Evolutionary conservation across 2,113 vertebrate genomes (phyloP), one percentile per base, ranked within the genome.

Genomic region (Poeciliopsis prolifica): DNA sequence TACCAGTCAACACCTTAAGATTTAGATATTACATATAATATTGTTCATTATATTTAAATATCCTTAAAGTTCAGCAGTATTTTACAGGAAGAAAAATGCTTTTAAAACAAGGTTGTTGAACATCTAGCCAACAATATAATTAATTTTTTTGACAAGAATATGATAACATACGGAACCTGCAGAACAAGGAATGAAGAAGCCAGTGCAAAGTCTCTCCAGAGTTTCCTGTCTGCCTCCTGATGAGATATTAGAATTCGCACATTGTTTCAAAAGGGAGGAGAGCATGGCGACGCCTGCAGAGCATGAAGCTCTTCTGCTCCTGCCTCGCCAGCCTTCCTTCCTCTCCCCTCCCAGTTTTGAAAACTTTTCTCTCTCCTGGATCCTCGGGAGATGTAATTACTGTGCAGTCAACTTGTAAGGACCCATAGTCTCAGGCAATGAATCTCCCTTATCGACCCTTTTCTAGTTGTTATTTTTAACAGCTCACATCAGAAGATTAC

Each of bases 351-450:
- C 35, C 80, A 77, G 80, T 78, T 82, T 80, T 48, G 77, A 90
- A 91, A 91, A 88, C 70, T 85, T 88, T 89, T 70, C 84, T 80
- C 76, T 42, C 14, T 80, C 75, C 77, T 84, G 85, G 86, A 92
- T 91, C 82, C 92, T 90, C 91, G 1, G 73, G 92, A 94, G 93
- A 94, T 91, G 89, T 89, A 91, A 94, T 94, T 94, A 95, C 88
- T 89, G 89, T 91, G 84, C 89, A 88, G 88, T 87, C 90, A 86
- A 87, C 89, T 91, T 91, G 89, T 91, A 86, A 90, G 88, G 88
- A 87, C 80, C 86, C 79, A 72, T 72, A 87, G 86, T 86, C 73
- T 75, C 83, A 6, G 89, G 88, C 86, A 90, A 89, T 79, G 80
- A 70, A 86, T 89, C 77, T 87, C 77, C 82, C 82, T 77, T 68